Conservation (phyloP, 1,140 invertebrate genomes). For the Drosophila sp. region DNA sequence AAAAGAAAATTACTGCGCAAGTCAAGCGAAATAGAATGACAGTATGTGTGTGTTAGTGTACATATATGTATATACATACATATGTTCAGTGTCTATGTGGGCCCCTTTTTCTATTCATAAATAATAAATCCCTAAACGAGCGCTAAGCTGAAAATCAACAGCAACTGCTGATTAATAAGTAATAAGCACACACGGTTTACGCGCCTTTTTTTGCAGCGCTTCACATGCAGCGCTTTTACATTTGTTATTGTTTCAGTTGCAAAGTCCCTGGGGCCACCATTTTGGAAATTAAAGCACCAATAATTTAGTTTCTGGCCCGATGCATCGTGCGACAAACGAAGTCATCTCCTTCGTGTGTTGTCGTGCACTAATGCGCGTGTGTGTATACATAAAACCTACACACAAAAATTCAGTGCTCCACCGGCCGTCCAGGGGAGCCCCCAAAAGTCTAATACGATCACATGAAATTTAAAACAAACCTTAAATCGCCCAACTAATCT, state of each 20-base stretch:
- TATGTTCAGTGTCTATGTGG: not conserved
- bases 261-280: constrained; percentile 51
- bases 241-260: constrained; percentile 46
- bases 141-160: not conserved
- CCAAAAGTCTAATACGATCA: not conserved
- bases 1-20: constrained; percentile 1
- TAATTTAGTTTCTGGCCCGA: constrained; percentile 34
- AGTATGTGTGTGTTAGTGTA: not conserved
- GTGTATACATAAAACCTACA: constrained; percentile 59
- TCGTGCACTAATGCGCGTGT: constrained; percentile 52
- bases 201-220: constrained; percentile 10
- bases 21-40: not conserved
- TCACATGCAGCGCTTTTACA: constrained; percentile 20
- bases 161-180: not conserved
- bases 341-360: constrained; percentile 40
- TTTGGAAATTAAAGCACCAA: constrained; percentile 59
- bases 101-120: not conserved
- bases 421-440: constrained; percentile 41
- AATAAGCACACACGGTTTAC: not conserved
- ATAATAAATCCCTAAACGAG: not conserved
- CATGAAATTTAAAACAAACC: not conserved
- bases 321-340: constrained; percentile 65
- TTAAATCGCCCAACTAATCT: not conserved
- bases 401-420: constrained; percentile 57
- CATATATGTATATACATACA: not conserved